Evolutionary conservation across 2,797 vertebrate species (phyloP).

Genomic region (Coreius guichenoti): DNA sequence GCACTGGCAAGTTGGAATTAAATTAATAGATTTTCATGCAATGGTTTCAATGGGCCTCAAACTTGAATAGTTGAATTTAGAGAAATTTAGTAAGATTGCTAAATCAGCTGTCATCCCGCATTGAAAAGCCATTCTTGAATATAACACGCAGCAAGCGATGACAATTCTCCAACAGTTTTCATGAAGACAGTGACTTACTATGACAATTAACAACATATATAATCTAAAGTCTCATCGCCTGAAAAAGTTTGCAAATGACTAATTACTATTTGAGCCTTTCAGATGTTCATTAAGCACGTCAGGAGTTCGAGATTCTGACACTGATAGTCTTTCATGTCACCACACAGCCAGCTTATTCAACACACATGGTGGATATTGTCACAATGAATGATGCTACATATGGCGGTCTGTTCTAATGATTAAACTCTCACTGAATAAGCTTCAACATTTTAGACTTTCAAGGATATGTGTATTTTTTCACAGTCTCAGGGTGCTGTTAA

Average conservation of each 20-base stretch:
- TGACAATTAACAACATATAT: slow-evolving; percentile 18
- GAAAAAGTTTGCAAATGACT: slow-evolving; percentile 43
- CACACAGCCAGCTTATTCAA: slow-evolving; percentile 20
- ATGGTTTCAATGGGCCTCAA: too few relatives aligned
- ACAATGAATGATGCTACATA: slow-evolving; percentile 31
- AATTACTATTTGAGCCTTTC: background rate
- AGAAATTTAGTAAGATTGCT: background rate
- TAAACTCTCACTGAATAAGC: slow-evolving; percentile 27
- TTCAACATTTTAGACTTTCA: slow-evolving; percentile 24
- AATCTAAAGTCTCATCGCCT: slow-evolving; percentile 19
- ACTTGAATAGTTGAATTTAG: background rate
- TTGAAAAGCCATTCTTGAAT: slow-evolving; percentile 16
- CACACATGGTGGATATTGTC: slow-evolving; percentile 31
- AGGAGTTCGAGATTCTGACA: slow-evolving; percentile 21
- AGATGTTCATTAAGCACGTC: slow-evolving; percentile 47
- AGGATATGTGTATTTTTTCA: slow-evolving; percentile 44
- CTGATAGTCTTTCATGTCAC: slow-evolving; percentile 35
- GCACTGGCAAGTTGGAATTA: too few relatives aligned
- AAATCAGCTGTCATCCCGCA: background rate
- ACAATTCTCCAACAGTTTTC: slow-evolving; percentile 8
- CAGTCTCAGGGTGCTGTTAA: slow-evolving; percentile 39
- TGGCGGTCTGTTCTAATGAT: slow-evolving; percentile 36
- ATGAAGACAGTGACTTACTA: background rate
- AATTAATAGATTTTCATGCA: too few relatives aligned
- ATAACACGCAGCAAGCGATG: background rate